Base-by-base conservation (phyloP, 2,888 invertebrate genomes). In the Exephanes ischioxanthus region DNA sequence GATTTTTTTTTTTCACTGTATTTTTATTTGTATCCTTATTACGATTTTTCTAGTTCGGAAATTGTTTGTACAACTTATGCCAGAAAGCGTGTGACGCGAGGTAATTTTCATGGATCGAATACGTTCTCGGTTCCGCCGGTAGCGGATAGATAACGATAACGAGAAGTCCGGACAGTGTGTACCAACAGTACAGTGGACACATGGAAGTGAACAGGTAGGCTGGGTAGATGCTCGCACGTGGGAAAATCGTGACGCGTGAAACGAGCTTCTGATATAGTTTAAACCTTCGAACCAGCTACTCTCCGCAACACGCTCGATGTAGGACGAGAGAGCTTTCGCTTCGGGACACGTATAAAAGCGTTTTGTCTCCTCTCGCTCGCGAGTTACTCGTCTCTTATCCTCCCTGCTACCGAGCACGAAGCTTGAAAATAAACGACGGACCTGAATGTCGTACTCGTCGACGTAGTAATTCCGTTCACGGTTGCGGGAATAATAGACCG, bases 381-480 rank as follows among this genome's bases (percentile, higher is more conserved):
- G 73, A 76, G 61, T 63, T 67, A n/a, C 61, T 61, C 26, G 37
- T 51, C 30, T 33, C 30, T 61, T 53, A 48, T 51, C 70, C 61
- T 45, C 58, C n/a, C 45, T 9, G 55, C 16, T 51, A 1, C 63
- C 30, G 14, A 45, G 45, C 14, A 19, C 66, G 16, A 16, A 68
- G 81, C 80, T 68, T 26, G 73, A 85, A 68, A 73, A 73, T 68
- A 70, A 81, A 78, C 45, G 67, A 72, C 53, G 61, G 58, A 80
- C 72, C 81, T 84, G 80, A 81, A 85, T 82, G 70, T 58, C 75
- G 63, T 14, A 30, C 75, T 75, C 78, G 61, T 78, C 73, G 63
- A 66, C 75, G 79, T 51, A 76, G 75, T 75, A 85, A 85, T 79
- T 82, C 75, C 53, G 75, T 75, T 78, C 81, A 82, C 55, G 82